Percentiles rank a stretch among this genome's conserved stretches.
phyloP scores from a whole-genome alignment of 2,113 vertebrate species.

The Charadrius vociferus region DNA sequence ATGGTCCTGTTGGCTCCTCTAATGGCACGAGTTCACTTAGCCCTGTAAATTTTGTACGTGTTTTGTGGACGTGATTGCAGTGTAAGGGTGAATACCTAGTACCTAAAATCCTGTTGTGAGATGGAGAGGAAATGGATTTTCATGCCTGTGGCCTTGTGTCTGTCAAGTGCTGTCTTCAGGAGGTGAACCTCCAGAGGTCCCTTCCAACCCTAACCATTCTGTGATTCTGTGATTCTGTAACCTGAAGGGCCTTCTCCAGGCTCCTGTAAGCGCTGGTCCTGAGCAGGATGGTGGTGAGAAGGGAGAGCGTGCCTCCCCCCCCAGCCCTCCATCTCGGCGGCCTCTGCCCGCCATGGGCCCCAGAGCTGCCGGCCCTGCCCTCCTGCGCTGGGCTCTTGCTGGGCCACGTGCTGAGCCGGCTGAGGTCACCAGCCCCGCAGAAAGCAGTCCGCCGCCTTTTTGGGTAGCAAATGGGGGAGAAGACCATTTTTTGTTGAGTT shows the following conservation, averaged over 20 bases:
- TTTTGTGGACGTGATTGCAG: too few relatives aligned
- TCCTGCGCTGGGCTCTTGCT: neutral
- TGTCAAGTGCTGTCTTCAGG: neutral
- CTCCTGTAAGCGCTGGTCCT: neutral
- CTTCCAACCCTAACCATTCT: too few relatives aligned
- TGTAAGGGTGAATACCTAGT: neutral
- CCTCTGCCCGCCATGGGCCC: neutral
- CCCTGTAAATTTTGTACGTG: too few relatives aligned
- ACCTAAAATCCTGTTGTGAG: neutral
- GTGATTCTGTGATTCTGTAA: too few relatives aligned
- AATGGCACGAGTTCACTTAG: fast-evolving
- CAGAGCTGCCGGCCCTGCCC: fast-evolving
- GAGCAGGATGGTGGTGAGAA: too few relatives aligned
- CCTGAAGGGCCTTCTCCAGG: neutral
- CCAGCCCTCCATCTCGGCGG: fast-evolving
- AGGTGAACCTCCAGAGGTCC: too few relatives aligned
- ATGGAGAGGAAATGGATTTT: neutral
- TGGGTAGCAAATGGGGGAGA: neutral
- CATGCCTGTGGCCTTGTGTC: neutral
- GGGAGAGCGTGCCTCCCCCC: neutral
- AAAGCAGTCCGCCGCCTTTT: fast-evolving
- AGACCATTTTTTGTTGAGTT: neutral
- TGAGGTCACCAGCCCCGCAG: neutral
- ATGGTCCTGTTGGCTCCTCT: neutral
- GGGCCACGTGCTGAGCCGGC: neutral